Evolutionary conservation across 2,113 vertebrate species (phyloP).

Genomic region (Lates calcarifer): DNA sequence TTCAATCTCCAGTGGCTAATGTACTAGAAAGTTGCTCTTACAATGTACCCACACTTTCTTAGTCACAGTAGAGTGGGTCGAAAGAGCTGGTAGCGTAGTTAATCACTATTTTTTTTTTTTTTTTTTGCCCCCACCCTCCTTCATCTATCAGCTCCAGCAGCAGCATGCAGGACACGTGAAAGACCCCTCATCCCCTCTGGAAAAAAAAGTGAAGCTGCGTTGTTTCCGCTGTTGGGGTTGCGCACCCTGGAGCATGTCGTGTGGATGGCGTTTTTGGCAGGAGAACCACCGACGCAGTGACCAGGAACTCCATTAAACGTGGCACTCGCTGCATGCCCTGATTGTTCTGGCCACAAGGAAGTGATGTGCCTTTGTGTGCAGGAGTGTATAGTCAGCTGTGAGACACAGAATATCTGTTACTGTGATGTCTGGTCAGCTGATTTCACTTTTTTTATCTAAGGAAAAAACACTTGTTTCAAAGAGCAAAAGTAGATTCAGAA

Average conservation of each 20-base stretch:
- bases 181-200: not conserved
- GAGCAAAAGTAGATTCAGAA: not conserved
- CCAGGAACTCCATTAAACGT: slow-evolving; percentile 52
- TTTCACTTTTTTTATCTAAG: not conserved
- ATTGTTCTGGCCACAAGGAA: slow-evolving; percentile 6
- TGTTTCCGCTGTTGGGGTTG: slow-evolving; percentile 28
- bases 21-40: slow-evolving; percentile 71
- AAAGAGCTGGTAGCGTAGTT: slow-evolving; percentile 43
- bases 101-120: slow-evolving; percentile 46
- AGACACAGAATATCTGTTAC: not conserved
- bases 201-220: slow-evolving; percentile 2
- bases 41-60: slow-evolving; percentile 71
- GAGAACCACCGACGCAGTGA: slow-evolving; percentile 13
- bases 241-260: slow-evolving; percentile 31
- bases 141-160: not conserved
- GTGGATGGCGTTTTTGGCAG: slow-evolving; percentile 45
- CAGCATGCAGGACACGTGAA: slow-evolving; percentile 16
- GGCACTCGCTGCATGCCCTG: not conserved
- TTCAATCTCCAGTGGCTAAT: slow-evolving; percentile 60
- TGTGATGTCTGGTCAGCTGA: not conserved
- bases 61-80: slow-evolving; percentile 68
- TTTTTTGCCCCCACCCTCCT: not conserved
- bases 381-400: not conserved
- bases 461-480: not conserved
- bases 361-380: not conserved